A percentile compares a stretch with the other conserved stretches of the same genome.
Evolutionary conservation across 2,113 vertebrate genomes (phyloP).

Genomic region (Phalacrocorax brasilianus): DNA sequence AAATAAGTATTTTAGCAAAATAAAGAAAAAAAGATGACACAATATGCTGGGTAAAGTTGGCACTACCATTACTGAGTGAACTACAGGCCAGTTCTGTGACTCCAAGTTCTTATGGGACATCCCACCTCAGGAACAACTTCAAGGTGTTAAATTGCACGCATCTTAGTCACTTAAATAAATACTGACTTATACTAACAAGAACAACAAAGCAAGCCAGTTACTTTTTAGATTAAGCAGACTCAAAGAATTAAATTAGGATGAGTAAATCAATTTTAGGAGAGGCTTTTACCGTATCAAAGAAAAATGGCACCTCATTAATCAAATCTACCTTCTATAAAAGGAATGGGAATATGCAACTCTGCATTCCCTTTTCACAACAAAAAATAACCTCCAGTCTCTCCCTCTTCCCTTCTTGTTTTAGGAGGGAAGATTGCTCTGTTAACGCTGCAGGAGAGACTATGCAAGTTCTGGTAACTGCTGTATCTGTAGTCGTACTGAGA

Average conservation of each 20-base stretch:
- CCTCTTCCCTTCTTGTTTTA: neutral
- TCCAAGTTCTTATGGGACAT: neutral
- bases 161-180: neutral
- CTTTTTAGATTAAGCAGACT: neutral
- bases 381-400: neutral
- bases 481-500: neutral
- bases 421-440: neutral
- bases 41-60: neutral
- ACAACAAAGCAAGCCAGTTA: neutral
- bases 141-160: neutral
- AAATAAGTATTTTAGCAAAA: neutral
- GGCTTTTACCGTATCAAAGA: neutral
- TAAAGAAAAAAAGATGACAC: neutral
- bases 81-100: neutral
- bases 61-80: neutral
- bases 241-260: neutral
- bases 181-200: neutral
- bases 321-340: neutral
- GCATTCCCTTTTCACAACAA: neutral
- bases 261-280: neutral
- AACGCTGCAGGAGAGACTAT: neutral
- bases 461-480: neutral
- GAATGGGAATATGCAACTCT: neutral
- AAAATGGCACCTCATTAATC: neutral
- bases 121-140: neutral